Percentiles rank a stretch among this genome's conserved stretches.
These are phyloP conservation scores for Dendropsophus ebraccatus DNA, from an alignment of 2,113 vertebrate species.

Conservation along the genomic window DNA sequence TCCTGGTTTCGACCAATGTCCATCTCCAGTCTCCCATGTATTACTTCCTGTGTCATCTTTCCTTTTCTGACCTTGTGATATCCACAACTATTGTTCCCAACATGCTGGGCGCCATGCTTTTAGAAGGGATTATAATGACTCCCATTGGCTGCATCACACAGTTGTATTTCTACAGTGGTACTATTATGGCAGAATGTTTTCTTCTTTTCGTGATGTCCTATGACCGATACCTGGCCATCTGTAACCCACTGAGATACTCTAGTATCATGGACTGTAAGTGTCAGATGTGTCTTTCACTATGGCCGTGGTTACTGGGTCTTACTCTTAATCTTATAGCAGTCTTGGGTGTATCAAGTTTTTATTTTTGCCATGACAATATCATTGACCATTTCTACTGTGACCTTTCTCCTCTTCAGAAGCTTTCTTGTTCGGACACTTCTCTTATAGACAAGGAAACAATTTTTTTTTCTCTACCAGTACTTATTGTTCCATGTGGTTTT, in stretches of 20 bases:
- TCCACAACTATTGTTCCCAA: constrained; percentile 41
- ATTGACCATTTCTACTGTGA: constrained; percentile 11
- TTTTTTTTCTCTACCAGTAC: neutral
- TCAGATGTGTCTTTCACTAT: neutral
- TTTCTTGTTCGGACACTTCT: neutral
- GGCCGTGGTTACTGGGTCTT: neutral
- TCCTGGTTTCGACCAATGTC: constrained; percentile 36
- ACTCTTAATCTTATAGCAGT: neutral
- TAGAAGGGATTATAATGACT: constrained; percentile 14
- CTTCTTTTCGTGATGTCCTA: constrained; percentile 60
- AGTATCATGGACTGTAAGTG: neutral
- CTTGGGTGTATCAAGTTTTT: neutral
- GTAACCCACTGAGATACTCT: constrained; percentile 51
- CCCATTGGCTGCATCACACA: constrained; percentile 43
- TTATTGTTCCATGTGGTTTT: neutral
- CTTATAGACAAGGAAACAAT: neutral
- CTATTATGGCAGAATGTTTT: constrained; percentile 50
- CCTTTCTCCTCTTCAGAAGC: neutral
- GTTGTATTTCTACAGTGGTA: constrained; percentile 58
- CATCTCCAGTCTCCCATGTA: constrained; percentile 63
- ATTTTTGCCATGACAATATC: neutral
- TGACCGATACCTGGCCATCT: constrained; percentile 27
- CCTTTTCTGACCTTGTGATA: constrained; percentile 61
- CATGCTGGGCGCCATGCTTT: constrained; percentile 50
- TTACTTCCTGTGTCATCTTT: constrained; percentile 62